Evolutionary conservation across 2,888 invertebrate genomes (phyloP), one percentile per base, ranked within the genome.

Genomic region (Slavum lentiscoides): DNA sequence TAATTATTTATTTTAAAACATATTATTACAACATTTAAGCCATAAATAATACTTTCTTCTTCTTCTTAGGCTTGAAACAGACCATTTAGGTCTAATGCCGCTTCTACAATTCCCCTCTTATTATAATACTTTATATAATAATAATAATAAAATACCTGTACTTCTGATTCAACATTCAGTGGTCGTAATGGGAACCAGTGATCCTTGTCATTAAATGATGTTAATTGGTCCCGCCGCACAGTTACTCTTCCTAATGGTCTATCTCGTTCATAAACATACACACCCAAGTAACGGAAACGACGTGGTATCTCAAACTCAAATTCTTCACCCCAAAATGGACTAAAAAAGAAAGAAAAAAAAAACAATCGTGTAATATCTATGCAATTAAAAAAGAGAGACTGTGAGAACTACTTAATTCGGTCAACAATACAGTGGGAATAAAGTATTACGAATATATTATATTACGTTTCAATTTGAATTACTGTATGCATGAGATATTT

Each of bases 221-320:
- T 91, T 84, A 96, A 88, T 85, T 96, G 94, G 86, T 95, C 94
- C 83, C 94, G 91, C 86, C 93, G 93, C 86, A 96, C 93, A 80
- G 95, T 94, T 83, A 96, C 95, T 87, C 93, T 93, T 61, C 94
- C 94, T 85, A 94, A 88, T 85, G 93, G 92, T 84, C 92, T 90
- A 87, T 95, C 94, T 84, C 94, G 90, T 87, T 96, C 96, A 88
- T 93, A 94, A 85, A 96, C 92, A 88, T 95, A 95, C 85, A 96
- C 91, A 84, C 94, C 94, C 82, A 96, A 90, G 88, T 93, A 94
- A 84, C 96, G 91, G 88, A 96, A 96, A 87, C 92, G 91, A 85
- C 95, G 89, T 73, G 96, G 96, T 84, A 96, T 94, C 87, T 95
- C 95, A 86, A 96, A 96, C 87, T 94, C 93, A 88, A 95, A 96